Percentiles rank a stretch among this genome's conserved stretches.
Evolutionary conservation across 2,888 invertebrate genomes (phyloP).

Genomic region (Dicyrtoma fusca): DNA sequence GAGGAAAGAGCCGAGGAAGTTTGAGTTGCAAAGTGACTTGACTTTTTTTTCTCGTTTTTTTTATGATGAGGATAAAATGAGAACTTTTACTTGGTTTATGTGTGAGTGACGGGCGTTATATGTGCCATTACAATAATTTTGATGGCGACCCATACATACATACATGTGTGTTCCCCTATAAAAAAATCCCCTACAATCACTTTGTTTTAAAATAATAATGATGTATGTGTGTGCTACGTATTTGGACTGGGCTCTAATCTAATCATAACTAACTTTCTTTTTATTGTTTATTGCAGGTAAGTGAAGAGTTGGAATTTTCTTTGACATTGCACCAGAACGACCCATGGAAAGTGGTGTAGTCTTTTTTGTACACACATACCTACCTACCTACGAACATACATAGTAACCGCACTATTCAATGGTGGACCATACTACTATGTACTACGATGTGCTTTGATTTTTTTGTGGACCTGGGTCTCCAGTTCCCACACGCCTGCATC

Average conservation of each 20-base stretch:
- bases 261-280: conserved; percentile 29
- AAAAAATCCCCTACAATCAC: not conserved
- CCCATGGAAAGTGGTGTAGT: not conserved
- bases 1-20: not conserved
- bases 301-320: conserved; percentile 33
- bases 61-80: conserved; percentile 1
- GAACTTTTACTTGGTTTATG: conserved; percentile 3
- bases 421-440: no score
- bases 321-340: conserved; percentile 27
- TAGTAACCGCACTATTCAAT: no score
- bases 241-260: conserved; percentile 28
- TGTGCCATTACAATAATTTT: no score
- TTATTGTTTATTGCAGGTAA: conserved; percentile 41
- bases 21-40: no score
- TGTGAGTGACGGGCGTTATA: not conserved
- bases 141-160: no score
- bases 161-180: no score
- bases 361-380: not conserved
- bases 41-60: not conserved
- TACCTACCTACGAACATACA: no score
- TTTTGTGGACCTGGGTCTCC: no score
- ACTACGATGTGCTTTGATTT: no score
- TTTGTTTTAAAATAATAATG: not conserved
- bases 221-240: not conserved
- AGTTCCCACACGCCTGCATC: no score